Evolutionary conservation across 2,113 vertebrate genomes (phyloP), one percentile per base, ranked within the genome.

Genomic region (Dasypus novemcinctus): DNA sequence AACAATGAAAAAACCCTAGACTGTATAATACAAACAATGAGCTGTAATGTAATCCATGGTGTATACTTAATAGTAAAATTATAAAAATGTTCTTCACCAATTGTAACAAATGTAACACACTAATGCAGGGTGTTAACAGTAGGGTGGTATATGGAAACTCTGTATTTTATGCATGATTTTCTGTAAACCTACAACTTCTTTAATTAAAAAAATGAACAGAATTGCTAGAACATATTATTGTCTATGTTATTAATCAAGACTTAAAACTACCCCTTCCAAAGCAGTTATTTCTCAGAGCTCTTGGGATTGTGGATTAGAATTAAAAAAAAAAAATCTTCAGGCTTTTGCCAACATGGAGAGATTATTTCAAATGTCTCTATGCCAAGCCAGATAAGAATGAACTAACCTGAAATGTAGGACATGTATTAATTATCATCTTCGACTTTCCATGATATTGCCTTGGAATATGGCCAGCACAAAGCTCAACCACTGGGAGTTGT

Each of bases 401-500:
- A 87, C 49, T 46, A 36, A 80, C 38, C 23, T 33, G 66, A 68
- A 27, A 52, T 78, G 20, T 10, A 76, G 11, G 11, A 38, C 14
- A n/a, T 29, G 3, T 41, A 31, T 23, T 86, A 79, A 85, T 49
- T 71, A 54, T 69, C 36, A 61, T 83, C 79, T 94, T 76, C 72
- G 74, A 93, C 75, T 79, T 66, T 88, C 78, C 76, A 85, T 64
- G 57, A 95, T 82, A 76, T 76, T 46, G 20, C 90, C 57, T 88
- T 79, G 92, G 90, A 93, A 61, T 20, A 63, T 0, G 46, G 36
- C 84, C 76, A 95, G 78, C 23, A 81, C 54, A 71, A 86, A 91
- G 95, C 79, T 90, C 80, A 90, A 18, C 25, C 21, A n/a, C n/a
- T 61, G 78, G 96, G 96, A 88, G 95, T 46, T 83, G 31, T 74